Percentiles rank a stretch among this genome's conserved stretches.
Conservation (phyloP, 2,888 invertebrate species). For the Drosophila anomelani region DNA sequence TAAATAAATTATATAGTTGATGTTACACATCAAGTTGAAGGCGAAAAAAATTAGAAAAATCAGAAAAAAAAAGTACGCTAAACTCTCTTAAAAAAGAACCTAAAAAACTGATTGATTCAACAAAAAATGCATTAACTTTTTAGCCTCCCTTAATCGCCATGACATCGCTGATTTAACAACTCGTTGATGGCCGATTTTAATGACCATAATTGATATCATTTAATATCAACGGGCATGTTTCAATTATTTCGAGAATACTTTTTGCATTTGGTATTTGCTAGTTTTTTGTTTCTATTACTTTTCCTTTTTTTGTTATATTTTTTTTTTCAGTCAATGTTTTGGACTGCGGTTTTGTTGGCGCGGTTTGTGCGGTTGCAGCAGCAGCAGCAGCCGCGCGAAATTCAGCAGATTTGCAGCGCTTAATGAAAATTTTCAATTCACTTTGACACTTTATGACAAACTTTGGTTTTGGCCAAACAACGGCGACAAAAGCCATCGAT, state of each 20-base stretch:
- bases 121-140: slow-evolving; percentile 11
- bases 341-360: slow-evolving; percentile 54
- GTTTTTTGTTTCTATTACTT: not conserved
- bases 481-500: slow-evolving; percentile 23
- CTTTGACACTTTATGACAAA: slow-evolving; percentile 80
- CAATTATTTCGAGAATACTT: slow-evolving; percentile 28
- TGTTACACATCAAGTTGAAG: not conserved
- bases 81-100: not conserved
- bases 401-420: slow-evolving; percentile 70
- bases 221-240: slow-evolving; percentile 25
- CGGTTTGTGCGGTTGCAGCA: slow-evolving; percentile 66
- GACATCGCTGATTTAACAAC: slow-evolving; percentile 8
- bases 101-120: not conserved
- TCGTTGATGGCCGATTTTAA: slow-evolving; percentile 13
- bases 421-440: slow-evolving; percentile 79
- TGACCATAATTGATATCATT: slow-evolving; percentile 36
- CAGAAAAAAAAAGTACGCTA: no score
- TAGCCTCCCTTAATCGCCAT: slow-evolving; percentile 15
- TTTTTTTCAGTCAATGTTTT: slow-evolving; percentile 28
- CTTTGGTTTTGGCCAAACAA: slow-evolving; percentile 63
- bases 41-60: no score
- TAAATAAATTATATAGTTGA: not conserved
- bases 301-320: not conserved
- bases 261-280: slow-evolving; percentile 20
- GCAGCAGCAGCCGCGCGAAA: slow-evolving; percentile 38